Conservation (phyloP, 2,797 vertebrate species). For the Chrysocyon brachyurus region DNA sequence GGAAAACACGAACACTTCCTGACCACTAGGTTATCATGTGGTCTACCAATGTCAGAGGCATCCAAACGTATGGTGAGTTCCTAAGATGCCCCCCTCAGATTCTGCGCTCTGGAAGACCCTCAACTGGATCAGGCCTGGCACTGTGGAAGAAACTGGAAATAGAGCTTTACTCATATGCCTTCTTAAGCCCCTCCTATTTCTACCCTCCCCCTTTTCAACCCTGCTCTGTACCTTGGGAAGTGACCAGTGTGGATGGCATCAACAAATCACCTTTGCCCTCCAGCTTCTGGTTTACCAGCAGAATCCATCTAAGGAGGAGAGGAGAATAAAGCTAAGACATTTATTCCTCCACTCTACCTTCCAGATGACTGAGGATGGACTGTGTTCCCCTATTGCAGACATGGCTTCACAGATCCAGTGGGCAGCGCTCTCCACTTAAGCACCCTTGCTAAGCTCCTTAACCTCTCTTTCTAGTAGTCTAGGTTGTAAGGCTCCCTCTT, state of each 20-base stretch:
- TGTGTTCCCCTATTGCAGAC: not conserved
- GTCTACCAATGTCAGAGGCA: not conserved
- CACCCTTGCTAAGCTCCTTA: not conserved
- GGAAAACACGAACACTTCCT: slow-evolving; percentile 30
- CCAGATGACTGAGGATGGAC: not conserved
- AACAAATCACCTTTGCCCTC: not conserved
- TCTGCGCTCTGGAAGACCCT: not conserved
- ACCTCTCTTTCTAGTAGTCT: not conserved
- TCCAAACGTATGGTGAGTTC: not conserved
- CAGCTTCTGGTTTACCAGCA: not conserved
- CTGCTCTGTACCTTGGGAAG: not conserved
- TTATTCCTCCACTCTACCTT: fast-evolving
- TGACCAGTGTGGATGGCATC: not conserved
- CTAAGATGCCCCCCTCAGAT: not conserved
- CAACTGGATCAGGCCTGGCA: not conserved
- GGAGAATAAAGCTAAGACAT: not conserved
- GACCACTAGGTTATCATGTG: not conserved
- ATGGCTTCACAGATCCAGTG: not conserved
- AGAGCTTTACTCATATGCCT: not conserved
- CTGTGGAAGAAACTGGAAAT: not conserved
- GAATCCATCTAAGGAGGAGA: not conserved
- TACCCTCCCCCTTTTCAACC: not conserved
- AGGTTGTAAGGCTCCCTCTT: not conserved
- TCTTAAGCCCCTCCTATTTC: not conserved
- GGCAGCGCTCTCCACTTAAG: not conserved